phyloP scores from a whole-genome alignment of 2,797 vertebrate species.

The Muscicapa comitata region DNA sequence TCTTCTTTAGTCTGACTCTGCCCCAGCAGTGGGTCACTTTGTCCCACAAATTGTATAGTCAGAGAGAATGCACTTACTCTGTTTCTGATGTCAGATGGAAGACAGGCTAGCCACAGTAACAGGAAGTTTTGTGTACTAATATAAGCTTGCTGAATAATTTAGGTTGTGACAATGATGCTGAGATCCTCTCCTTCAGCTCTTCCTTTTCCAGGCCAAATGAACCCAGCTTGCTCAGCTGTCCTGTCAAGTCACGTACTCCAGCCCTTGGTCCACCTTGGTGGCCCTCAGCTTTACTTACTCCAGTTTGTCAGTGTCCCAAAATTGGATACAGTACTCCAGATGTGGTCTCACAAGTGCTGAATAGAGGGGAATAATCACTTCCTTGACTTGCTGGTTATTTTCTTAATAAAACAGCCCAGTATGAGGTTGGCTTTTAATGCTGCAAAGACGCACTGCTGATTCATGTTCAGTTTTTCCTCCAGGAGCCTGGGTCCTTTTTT shows the following conservation, averaged over 20 bases:
- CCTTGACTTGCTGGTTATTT: slow-evolving; percentile 44
- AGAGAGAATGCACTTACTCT: background rate
- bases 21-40: background rate
- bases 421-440: slow-evolving; percentile 24
- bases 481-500: background rate
- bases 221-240: background rate
- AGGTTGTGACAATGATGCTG: background rate
- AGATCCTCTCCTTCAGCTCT: background rate
- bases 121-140: background rate
- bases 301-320: slow-evolving; percentile 14
- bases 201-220: background rate
- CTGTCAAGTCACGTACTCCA: slow-evolving; percentile 1
- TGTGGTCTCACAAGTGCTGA: slow-evolving; percentile 49
- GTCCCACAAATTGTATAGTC: background rate
- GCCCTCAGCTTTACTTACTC: slow-evolving; percentile 32
- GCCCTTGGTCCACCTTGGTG: slow-evolving; percentile 41
- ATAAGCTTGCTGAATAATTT: background rate
- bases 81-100: background rate
- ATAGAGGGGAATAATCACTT: slow-evolving; percentile 44
- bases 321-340: slow-evolving; percentile 35
- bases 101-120: background rate
- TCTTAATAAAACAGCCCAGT: slow-evolving; percentile 61
- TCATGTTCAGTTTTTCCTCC: background rate
- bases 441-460: background rate
- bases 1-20: background rate